A percentile compares a stretch with the other conserved stretches of the same genome.
Evolutionary conservation across 1,140 invertebrate species (phyloP).

Genomic region (Hormaphis cornu): DNA sequence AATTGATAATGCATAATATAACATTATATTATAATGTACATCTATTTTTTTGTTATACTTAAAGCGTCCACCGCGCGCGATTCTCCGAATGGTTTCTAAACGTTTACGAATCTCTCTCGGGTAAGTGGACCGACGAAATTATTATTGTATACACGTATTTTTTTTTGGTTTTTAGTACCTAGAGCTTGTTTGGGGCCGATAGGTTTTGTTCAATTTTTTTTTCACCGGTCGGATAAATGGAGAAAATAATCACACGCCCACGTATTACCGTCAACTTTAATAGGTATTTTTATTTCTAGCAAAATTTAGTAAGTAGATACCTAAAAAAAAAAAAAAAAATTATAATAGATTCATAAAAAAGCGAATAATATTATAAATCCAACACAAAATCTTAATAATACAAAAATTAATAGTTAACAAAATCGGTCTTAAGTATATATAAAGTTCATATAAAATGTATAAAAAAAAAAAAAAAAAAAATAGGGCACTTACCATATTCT

Average conservation of each 20-base stretch:
- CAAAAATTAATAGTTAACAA: constrained; percentile 33
- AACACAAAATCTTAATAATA: constrained; percentile 32
- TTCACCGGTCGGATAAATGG: neutral
- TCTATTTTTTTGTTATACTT: neutral
- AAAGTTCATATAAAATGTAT: constrained; percentile 31
- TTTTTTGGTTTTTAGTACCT: neutral
- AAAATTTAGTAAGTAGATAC: constrained; percentile 31
- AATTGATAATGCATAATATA: constrained; percentile 22
- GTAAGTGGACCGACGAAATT: neutral
- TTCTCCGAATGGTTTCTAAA: neutral
- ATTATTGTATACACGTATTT: neutral
- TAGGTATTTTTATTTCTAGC: constrained; percentile 28
- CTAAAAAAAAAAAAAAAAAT: constrained; percentile 25
- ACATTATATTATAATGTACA: no score
- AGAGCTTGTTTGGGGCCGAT: neutral
- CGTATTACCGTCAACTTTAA: no score
- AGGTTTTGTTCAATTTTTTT: neutral
- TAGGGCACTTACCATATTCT: constrained; percentile 28
- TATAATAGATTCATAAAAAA: constrained; percentile 32
- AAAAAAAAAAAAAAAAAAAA: constrained; percentile 28
- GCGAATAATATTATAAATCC: constrained; percentile 31
- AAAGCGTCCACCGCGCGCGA: neutral
- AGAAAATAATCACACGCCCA: neutral
- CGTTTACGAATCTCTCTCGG: neutral
- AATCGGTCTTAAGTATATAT: constrained; percentile 30